Base-by-base conservation (phyloP, 2,888 invertebrate genomes). In the Pyrrhia umbra region DNA sequence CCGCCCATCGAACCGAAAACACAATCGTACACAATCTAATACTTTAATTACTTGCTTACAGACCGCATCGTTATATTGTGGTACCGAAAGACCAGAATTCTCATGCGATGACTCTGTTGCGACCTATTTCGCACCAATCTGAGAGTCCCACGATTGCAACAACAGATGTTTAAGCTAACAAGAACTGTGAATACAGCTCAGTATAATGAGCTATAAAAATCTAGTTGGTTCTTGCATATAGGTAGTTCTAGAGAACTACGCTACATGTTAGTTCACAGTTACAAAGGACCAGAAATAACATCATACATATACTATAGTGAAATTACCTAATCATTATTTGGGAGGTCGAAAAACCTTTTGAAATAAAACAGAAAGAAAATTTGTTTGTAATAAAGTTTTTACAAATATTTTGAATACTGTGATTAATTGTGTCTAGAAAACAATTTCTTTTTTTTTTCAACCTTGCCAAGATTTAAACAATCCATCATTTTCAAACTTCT, bases 71-170 rank as follows among this genome's bases (percentile, higher is more conserved):
- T 49, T 77, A 57, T 66, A 75, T 79, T 78, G 65, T 75, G 63
- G 54, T 58, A 64, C 57, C 54, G 39, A 76, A 75, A 62, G 54
- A 70, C 63, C 62, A 65, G 70, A 68, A 76, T 81, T 81, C 80
- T 75, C 81, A 74, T 70, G 75, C 66, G 61, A 55, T 61, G 70
- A 68, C 43, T 72, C 39, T 65, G 56, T 49, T 16, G 57, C 72
- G 82, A 71, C 79, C 84, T 72, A 83, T 82, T 83, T 83, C 73
- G 75, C 79, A 77, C 72, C 64, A 66, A 58, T 56, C 64, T 68
- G 60, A 47, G 58, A 67, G 73, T 81, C 64, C 76, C 62, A 63
- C 65, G 62, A 81, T 81, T 74, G 74, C 68, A 71, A 75, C 66
- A 77, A 69, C 81, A 79, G 77, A 79, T 82, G 81, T 58, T 62